phyloP scores from a whole-genome alignment of 2,797 vertebrate species.

The Pygocentrus nattereri region DNA sequence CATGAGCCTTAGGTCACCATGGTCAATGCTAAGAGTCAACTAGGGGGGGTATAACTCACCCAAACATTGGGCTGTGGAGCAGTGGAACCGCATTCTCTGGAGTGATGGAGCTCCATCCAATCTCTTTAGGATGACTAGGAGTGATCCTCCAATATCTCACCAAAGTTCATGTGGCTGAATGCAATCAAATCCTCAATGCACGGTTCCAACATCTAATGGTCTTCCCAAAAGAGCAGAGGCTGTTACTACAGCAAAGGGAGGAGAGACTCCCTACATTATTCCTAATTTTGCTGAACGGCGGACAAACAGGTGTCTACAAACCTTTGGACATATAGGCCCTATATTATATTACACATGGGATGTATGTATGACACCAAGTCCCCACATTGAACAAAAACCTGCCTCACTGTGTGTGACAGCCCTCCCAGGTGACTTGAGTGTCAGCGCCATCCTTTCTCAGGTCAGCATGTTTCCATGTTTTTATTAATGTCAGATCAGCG shows the following conservation, averaged over 20 bases:
- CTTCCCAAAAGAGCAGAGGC: background rate
- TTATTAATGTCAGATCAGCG: slow-evolving; percentile 65
- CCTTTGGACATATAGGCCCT: background rate
- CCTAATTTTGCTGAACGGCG: no score
- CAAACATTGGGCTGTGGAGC: no score
- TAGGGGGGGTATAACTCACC: no score
- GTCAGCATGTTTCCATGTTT: slow-evolving; percentile 52
- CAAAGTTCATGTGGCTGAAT: background rate
- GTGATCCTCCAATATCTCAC: background rate
- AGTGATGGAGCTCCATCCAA: background rate
- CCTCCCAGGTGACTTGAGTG: slow-evolving; percentile 39
- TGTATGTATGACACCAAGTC: background rate
- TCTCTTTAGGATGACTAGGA: background rate
- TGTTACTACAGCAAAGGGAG: background rate
- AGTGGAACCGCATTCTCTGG: background rate
- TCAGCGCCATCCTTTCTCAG: slow-evolving; percentile 47
- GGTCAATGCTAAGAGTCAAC: no score
- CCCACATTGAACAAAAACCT: background rate
- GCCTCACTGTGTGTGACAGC: background rate
- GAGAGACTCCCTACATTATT: background rate
- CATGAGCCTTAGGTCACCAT: no score
- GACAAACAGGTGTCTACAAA: background rate
- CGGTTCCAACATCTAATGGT: background rate
- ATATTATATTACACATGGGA: background rate
- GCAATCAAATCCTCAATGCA: background rate